Percentiles rank a stretch among this genome's conserved stretches.
These are phyloP conservation scores for Cheilosia soror DNA, from an alignment of 2,888 invertebrate species.

Conservation along the genomic window DNA sequence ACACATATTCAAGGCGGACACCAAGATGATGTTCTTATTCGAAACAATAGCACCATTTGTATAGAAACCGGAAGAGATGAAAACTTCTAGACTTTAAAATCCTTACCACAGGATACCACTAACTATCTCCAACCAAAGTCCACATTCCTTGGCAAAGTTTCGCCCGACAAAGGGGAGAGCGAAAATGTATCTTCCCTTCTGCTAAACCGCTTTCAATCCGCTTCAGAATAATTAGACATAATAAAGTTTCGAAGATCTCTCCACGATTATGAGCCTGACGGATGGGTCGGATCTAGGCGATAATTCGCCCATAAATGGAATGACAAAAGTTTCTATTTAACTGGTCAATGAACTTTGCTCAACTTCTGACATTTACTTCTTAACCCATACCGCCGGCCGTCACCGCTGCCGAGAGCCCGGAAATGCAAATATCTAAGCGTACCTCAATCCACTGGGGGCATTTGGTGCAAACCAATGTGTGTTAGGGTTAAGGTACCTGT, in stretches of 20 bases:
- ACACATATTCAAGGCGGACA: conserved; percentile 25
- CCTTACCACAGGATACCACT: conserved; percentile 2
- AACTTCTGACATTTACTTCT: conserved; percentile 31
- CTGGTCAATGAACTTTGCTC: conserved; percentile 55
- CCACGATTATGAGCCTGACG: background rate
- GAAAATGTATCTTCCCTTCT: background rate
- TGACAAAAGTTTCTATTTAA: conserved; percentile 26
- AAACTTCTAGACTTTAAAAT: conserved; percentile 26
- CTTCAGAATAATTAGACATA: conserved; percentile 33
- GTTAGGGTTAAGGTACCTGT: conserved; percentile 39
- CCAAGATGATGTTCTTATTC: background rate
- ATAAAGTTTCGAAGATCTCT: conserved; percentile 18
- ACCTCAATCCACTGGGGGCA: conserved; percentile 12
- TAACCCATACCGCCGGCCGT: background rate
- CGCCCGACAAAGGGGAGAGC: background rate
- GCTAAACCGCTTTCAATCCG: background rate
- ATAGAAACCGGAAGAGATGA: conserved; percentile 21
- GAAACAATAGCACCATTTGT: conserved; percentile 11
- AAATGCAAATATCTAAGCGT: conserved; percentile 64
- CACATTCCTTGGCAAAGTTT: conserved; percentile 1
- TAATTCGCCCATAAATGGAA: background rate
- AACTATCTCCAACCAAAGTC: conserved; percentile 2
- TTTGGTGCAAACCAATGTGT: conserved; percentile 51
- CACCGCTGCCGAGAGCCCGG: background rate
- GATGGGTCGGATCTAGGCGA: background rate